Conservation (phyloP, 2,888 invertebrate genomes). For the Sarcophaga rosellei region DNA sequence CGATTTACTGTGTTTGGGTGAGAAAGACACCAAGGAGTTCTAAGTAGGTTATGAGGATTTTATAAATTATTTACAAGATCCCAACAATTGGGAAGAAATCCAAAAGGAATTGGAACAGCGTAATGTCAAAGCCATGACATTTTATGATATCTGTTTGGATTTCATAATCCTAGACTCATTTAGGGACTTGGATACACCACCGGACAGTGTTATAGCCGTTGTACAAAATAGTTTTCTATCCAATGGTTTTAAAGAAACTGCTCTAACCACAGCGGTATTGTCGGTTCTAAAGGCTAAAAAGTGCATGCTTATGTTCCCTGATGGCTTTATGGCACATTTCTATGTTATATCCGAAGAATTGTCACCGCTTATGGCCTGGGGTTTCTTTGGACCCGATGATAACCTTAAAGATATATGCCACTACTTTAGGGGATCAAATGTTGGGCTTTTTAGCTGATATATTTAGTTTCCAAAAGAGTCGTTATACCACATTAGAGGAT, state of each 20-base stretch:
- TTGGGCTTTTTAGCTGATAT: conserved; percentile 94
- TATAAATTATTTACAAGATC: conserved; percentile 90
- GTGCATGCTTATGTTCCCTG: conserved; percentile 92
- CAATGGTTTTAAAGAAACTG: conserved; percentile 96
- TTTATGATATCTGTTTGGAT: conserved; percentile 98
- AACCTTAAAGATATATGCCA: conserved; percentile 92
- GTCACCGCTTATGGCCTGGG: conserved; percentile 97
- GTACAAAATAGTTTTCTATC: conserved; percentile 98
- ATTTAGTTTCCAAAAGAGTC: conserved; percentile 95
- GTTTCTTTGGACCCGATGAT: conserved; percentile 97
- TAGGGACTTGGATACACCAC: conserved; percentile 96
- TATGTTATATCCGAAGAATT: conserved; percentile 97
- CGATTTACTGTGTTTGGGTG: conserved; percentile 92
- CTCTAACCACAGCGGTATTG: conserved; percentile 97
- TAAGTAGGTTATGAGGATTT: conserved; percentile 94
- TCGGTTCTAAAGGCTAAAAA: conserved; percentile 97
- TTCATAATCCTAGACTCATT: conserved; percentile 98
- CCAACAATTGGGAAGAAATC: conserved; percentile 87
- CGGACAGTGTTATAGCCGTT: conserved; percentile 96
- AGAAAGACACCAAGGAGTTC: conserved; percentile 98
- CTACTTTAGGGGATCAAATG: conserved; percentile 95
- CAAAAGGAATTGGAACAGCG: conserved; percentile 92
- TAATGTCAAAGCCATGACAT: conserved; percentile 94
- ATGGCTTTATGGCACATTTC: conserved; percentile 98
- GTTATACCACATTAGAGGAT: conserved; percentile 93